Conservation (phyloP, 2,888 invertebrate species). For the Stegana nigrithorax region DNA sequence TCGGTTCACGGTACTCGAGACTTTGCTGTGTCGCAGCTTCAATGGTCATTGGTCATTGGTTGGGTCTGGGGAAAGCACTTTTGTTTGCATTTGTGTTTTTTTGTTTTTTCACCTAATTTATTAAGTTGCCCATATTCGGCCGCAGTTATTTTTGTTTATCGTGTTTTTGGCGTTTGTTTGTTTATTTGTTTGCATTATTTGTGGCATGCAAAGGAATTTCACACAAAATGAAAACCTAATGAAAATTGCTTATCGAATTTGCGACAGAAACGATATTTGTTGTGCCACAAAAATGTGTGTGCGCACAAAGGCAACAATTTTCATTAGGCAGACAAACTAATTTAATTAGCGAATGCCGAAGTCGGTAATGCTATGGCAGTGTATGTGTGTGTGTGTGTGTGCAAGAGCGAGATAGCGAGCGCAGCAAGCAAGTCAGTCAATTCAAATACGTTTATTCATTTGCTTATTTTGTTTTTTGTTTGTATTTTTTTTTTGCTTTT, state of each 20-base stretch:
- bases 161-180: neutral
- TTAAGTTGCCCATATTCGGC: neutral
- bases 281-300: neutral
- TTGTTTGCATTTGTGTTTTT: neutral
- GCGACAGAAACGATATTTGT: no score
- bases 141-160: neutral
- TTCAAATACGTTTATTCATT: neutral
- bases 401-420: neutral
- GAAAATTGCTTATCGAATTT: neutral
- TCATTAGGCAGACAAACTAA: neutral
- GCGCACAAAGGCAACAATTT: neutral
- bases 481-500: slow-evolving; percentile 7
- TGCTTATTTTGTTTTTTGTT: neutral
- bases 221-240: neutral
- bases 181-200: neutral
- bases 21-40: no score
- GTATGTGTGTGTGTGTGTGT: neutral
- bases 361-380: neutral
- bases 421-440: neutral
- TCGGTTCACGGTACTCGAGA: no score
- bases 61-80: neutral
- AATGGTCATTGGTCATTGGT: no score
- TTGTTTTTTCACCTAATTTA: neutral
- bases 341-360: slow-evolving; percentile 11
- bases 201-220: neutral